Evolutionary conservation across 2,888 invertebrate genomes (phyloP), one percentile per base, ranked within the genome.

Genomic region (Ferrisia virgata): DNA sequence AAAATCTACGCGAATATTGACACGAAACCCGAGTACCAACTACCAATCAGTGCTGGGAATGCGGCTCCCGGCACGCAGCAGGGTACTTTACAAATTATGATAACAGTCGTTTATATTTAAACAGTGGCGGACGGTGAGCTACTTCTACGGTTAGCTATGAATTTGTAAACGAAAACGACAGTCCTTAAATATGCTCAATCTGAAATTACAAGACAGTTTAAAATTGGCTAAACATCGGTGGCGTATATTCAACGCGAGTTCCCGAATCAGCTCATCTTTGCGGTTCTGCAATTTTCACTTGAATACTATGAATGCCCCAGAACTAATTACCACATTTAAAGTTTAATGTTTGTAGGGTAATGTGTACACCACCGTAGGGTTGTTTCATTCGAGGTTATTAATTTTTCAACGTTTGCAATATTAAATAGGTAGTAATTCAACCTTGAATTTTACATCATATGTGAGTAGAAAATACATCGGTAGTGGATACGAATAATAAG

Each of bases 101-200:
- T 76, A 76, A 36, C 72, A 36, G 28, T 64, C 64, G 28, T 64
- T 64, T 28, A 64, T 64, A 64, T 64, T 64, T 64, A 64, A 76
- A 36, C 22, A 33, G 72, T 36, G 72, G 36, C 72, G 72, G 33
- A 28, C 36, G 72, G 72, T 64, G 64, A 64, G 28, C 64, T 28
- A 11, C 72, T 6, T 76, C 36, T 76, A 36, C 72, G 36, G 72
- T 76, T 76, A n/a, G n/a, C n/a, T n/a, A 76, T 76, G 72, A 76
- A 76, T 76, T 76, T 76, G 72, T 76, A 76, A 76, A 76, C 72
- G 36, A 76, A 76, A 76, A 76, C 36, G 72, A 76, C 72, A 76
- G 18, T 76, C 36, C 36, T 36, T 33, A 36, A 76, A 76, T 36
- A 76, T 36, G 72, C 72, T 76, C 36, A 36, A 22, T n/a, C 72